Evolutionary conservation across 2,888 invertebrate species (phyloP), one percentile per base, ranked within the genome.

Genomic region (Pristionchus maxplancki): DNA sequence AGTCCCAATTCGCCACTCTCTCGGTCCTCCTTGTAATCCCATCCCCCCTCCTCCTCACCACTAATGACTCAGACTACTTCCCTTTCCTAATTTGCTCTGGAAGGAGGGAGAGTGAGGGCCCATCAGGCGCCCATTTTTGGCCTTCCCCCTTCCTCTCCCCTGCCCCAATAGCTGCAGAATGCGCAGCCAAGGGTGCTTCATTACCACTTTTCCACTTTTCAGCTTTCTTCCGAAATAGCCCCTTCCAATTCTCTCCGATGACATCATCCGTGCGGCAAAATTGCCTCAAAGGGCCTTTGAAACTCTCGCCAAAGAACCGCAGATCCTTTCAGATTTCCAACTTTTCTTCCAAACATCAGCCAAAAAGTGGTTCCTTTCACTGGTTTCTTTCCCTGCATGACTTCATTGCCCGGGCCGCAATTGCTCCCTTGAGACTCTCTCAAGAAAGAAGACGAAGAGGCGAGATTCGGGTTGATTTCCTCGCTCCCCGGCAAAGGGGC

Each of bases 351-450:
- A 37, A 71, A 28, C 37, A 71, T 58, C 58, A 24, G 58, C 37
- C 67, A 67, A 71, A 71, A 71, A 71, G 71, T 34, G 37, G 37
- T 71, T 71, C 71, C 71, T 71, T 71, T 71, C 71, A 37, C 71
- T 31, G 37, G 8, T 24, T 28, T 4, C 44, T n/a, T n/a, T n/a
- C n/a, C n/a, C n/a, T n/a, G n/a, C n/a, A 44, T 44, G 40, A 78
- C 44, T 78, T 24, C 74, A 44, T 78, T 40, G 37, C 28, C 11
- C 5, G 44, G 15, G n/a, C 78, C 8, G 44, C 44, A 78, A 78
- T 78, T 28, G 78, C 44, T 28, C 78, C 48, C 78, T 28, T n/a
- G 78, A 48, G 78, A 78, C 20, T 28, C 40, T 28, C n/a, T n/a
- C n/a, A 40, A 1, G 24, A 74, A 20, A 40, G 40, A 40, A 24